Conservation (phyloP, 1,140 invertebrate species). For the Lepidurus apus region DNA sequence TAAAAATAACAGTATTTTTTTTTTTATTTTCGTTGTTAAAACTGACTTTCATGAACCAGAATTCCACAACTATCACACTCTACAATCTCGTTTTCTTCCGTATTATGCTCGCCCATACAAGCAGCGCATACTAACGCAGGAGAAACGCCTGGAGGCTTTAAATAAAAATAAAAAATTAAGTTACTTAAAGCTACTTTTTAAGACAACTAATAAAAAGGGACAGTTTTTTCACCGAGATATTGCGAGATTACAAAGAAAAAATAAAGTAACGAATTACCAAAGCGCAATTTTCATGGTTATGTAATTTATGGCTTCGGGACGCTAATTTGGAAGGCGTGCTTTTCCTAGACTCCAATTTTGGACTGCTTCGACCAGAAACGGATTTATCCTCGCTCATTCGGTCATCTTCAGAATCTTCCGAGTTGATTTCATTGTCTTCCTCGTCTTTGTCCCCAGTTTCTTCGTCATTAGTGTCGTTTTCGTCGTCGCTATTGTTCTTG, state of each 20-base stretch:
- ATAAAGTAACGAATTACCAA: not conserved
- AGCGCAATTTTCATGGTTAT: slow-evolving; percentile 11
- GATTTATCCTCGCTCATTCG: slow-evolving; percentile 41
- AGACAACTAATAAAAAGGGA: not conserved
- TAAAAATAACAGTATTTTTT: slow-evolving; percentile 32
- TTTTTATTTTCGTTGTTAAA: not conserved
- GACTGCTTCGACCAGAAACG: slow-evolving; percentile 50
- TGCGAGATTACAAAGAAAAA: not conserved
- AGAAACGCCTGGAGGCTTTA: slow-evolving; percentile 29
- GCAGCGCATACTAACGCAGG: slow-evolving; percentile 76
- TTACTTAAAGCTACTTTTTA: slow-evolving; percentile 29
- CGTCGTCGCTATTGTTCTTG: slow-evolving; percentile 66
- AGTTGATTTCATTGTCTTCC: slow-evolving; percentile 45
- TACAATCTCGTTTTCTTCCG: slow-evolving; percentile 91
- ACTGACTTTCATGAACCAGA: slow-evolving; percentile 84
- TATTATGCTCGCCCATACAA: slow-evolving; percentile 85
- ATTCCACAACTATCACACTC: slow-evolving; percentile 95
- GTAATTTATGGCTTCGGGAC: slow-evolving; percentile 37
- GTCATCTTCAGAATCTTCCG: slow-evolving; percentile 41
- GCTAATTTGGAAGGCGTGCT: slow-evolving; percentile 37
- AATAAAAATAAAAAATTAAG: slow-evolving; percentile 22
- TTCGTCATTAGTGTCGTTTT: slow-evolving; percentile 44
- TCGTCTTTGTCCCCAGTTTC: slow-evolving; percentile 45
- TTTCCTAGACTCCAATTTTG: slow-evolving; percentile 43
- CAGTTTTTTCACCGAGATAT: not conserved